These are phyloP conservation scores for Lampris megalopsis DNA, from an alignment of 2,113 vertebrate species.

Conservation along the genomic window DNA sequence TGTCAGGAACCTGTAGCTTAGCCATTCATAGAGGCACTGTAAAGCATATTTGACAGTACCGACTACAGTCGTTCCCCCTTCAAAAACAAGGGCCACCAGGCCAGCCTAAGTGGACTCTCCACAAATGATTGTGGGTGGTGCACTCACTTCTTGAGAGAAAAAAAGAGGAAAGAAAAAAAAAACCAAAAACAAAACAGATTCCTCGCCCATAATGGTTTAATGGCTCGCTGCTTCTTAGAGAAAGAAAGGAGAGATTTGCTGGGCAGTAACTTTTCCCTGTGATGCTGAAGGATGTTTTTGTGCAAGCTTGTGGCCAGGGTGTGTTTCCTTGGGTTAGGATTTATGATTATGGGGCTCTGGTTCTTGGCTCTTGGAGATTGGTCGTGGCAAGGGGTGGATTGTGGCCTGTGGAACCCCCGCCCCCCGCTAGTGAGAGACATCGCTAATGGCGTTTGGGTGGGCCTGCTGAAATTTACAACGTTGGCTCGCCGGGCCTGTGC, in stretches of 20 bases:
- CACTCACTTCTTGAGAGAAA: constrained; percentile 25
- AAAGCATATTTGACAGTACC: constrained; percentile 20
- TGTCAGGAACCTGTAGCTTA: constrained; percentile 23
- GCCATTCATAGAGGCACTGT: constrained; percentile 1
- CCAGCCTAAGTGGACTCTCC: constrained; percentile 63
- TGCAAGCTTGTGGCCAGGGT: constrained; percentile 66
- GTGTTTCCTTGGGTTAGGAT: constrained; percentile 73
- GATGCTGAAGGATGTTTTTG: constrained; percentile 77
- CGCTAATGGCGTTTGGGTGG: constrained; percentile 26
- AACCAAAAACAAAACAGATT: constrained; percentile 40
- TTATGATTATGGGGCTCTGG: constrained; percentile 66
- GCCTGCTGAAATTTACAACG: constrained; percentile 56
- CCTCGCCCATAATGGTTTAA: constrained; percentile 73
- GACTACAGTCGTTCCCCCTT: constrained; percentile 26
- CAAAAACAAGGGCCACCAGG: constrained; percentile 38
- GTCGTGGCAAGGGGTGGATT: constrained; percentile 62
- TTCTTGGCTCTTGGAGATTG: constrained; percentile 73
- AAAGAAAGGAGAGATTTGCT: constrained; percentile 76
- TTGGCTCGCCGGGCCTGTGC: constrained; percentile 1
- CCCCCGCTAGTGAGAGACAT: constrained; percentile 30
- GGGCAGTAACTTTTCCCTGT: constrained; percentile 72
- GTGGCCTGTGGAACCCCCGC: constrained; percentile 26
- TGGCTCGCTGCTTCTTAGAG: constrained; percentile 60
- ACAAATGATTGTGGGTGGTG: constrained; percentile 59
- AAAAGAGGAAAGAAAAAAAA: too few species aligned